Base-by-base conservation (phyloP, 2,113 vertebrate species). In the Albula glossodonta region DNA sequence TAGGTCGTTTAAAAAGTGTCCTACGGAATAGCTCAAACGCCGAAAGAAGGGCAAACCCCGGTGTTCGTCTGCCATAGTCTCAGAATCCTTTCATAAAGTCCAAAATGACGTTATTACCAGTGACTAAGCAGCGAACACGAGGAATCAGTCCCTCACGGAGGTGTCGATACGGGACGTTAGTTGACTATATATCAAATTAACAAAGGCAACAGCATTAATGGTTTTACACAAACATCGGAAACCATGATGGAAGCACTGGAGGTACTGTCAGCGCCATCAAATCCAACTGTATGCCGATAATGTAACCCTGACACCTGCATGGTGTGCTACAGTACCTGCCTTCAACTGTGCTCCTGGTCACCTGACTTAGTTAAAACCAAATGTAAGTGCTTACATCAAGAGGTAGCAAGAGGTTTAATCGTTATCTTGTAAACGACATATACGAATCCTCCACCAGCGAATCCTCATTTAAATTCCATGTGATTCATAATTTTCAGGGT, bases 1-100 rank as follows among this genome's bases (percentile, higher is more conserved):
- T 83, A 98, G 89, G 88, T 99, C 97, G 87, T 99, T 99, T 0
- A 98, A 94, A 90, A 98, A 96, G 91, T 99, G 97, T n/a, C 97
- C 97, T 70, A 92, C 94, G 0, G 97, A 95, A 77, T 96, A 99
- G 92, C 96, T 96, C 84, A 98, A 88, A 50, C 92, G 94, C 63
- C 88, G 83, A 15, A 53, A 60, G 22, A 89, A 52, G 0, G 95
- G 80, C 81, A 97, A 91, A 5, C 90, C 82, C 4, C 79, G 81
- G 56, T 83, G 70, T 0, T 57, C n/a, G 52, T 91, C 82, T 31
- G 90, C 77, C 93, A 95, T 94, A 11, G 49, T 12, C 31, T 31
- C 48, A 22, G 25, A 84, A 25, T 25, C 17, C 22, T 50, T 83
- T 66, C 22, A 51, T 19, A 60, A 15, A 60, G 17, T 5, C 60